These are phyloP conservation scores for Malurus elegans DNA, from an alignment of 2,113 vertebrate genomes.

Conservation along the genomic window DNA sequence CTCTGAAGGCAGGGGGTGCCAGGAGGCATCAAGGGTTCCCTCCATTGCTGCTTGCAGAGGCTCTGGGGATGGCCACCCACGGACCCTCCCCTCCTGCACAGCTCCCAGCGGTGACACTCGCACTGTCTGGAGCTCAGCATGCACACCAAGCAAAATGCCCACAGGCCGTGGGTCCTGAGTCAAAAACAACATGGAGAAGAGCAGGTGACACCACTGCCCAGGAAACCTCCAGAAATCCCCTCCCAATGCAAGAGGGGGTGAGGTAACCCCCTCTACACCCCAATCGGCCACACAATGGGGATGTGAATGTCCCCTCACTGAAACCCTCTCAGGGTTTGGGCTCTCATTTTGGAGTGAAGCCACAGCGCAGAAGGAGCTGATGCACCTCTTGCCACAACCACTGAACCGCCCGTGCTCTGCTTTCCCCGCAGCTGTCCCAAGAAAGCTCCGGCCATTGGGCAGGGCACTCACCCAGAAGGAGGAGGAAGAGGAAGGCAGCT, in stretches of 20 bases:
- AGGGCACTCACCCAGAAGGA: conserved; percentile 66
- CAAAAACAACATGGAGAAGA: neutral
- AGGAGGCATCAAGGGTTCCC: neutral
- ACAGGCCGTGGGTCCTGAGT: rapidly evolving
- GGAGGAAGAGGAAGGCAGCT: neutral
- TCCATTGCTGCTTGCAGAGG: neutral
- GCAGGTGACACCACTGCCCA: neutral
- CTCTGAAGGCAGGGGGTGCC: neutral
- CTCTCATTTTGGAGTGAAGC: neutral
- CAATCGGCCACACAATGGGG: neutral
- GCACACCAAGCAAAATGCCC: neutral
- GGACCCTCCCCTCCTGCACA: rapidly evolving
- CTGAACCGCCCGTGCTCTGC: neutral
- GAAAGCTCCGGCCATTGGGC: rapidly evolving
- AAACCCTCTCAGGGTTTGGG: neutral
- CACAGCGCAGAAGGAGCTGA: neutral
- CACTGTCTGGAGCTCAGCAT: neutral
- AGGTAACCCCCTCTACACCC: rapidly evolving
- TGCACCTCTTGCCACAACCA: rapidly evolving
- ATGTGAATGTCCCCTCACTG: rapidly evolving
- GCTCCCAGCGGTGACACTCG: rapidly evolving
- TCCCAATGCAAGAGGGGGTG: rapidly evolving
- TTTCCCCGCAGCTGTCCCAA: neutral
- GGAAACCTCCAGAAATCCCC: neutral
- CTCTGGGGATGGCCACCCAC: neutral